These are phyloP conservation scores for Crocuta crocuta DNA, from an alignment of 2,113 vertebrate genomes.

Conservation along the genomic window DNA sequence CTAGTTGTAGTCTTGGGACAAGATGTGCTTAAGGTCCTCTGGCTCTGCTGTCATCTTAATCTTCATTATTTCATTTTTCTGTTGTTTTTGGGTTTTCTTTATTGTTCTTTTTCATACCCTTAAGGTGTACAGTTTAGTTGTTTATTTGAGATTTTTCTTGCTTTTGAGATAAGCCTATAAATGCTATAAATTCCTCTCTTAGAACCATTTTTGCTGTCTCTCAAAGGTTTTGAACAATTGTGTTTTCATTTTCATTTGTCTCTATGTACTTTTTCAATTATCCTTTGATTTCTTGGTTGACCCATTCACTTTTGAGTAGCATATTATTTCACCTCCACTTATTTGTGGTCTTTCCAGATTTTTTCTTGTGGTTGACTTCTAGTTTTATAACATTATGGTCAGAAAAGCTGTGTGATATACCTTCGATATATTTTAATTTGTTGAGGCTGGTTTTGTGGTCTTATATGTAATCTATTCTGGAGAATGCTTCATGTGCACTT, in stretches of 20 bases:
- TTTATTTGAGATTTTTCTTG: neutral
- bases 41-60: too few relatives aligned
- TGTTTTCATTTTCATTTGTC: neutral
- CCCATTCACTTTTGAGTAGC: neutral
- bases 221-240: neutral
- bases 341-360: too few relatives aligned
- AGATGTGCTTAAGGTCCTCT: too few relatives aligned
- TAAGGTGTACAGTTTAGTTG: neutral
- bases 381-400: neutral
- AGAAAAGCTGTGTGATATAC: neutral
- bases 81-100: neutral
- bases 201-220: neutral
- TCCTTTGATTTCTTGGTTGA: neutral
- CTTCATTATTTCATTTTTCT: neutral
- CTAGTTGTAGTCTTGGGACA: too few relatives aligned
- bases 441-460: neutral
- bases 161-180: neutral
- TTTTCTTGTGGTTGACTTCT: neutral
- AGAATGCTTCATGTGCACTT: neutral
- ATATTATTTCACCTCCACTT: neutral
- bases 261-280: neutral
- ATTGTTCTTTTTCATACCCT: neutral
- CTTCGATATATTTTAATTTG: neutral
- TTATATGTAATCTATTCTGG: neutral
- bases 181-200: neutral